phyloP scores from a whole-genome alignment of 2,797 vertebrate species.

The Trachops cirrhosus region DNA sequence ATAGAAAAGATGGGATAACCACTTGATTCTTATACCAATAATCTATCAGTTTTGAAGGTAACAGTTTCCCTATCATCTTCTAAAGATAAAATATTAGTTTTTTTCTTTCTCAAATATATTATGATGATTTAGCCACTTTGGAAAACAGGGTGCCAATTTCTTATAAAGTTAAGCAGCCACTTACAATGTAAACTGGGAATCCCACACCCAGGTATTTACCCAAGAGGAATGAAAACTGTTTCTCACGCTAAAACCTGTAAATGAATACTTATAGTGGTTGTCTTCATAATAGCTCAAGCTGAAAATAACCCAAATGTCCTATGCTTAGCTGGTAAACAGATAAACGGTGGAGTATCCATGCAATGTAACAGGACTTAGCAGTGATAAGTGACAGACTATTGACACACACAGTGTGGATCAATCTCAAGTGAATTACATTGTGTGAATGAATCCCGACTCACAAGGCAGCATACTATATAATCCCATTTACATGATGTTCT shows the following conservation, averaged over 20 bases:
- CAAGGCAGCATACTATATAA: neutral
- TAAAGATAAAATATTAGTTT: neutral
- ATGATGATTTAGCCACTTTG: neutral
- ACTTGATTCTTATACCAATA: neutral
- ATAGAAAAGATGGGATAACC: neutral
- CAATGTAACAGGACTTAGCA: neutral
- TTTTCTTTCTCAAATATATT: neutral
- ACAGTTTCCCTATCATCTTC: neutral
- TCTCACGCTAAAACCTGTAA: neutral
- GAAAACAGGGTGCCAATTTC: neutral
- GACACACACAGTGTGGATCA: neutral
- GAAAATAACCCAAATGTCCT: neutral
- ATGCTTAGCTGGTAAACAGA: neutral
- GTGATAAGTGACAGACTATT: neutral
- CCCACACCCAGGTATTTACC: neutral
- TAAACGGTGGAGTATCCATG: neutral
- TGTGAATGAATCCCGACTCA: neutral
- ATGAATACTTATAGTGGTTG: neutral
- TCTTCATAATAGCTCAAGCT: neutral
- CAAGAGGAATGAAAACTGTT: neutral
- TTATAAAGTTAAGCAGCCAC: neutral
- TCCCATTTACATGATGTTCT: neutral
- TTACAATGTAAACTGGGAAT: neutral
- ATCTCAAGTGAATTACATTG: neutral
- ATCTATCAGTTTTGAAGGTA: neutral